Percentiles rank a stretch among this genome's conserved stretches.
Evolutionary conservation across 2,113 vertebrate genomes (phyloP).

Genomic region (Clarias magur): DNA sequence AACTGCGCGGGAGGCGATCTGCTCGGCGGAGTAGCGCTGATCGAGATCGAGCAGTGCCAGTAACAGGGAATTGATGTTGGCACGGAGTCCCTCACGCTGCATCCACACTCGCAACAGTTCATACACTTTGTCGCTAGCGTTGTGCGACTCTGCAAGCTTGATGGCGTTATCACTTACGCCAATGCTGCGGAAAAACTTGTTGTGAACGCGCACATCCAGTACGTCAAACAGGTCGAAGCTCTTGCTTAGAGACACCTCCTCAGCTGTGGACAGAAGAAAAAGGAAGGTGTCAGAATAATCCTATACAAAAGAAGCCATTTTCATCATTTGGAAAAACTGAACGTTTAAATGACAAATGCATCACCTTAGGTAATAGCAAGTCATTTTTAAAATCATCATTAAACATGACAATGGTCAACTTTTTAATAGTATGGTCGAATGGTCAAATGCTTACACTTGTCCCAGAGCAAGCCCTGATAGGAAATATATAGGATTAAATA

Average conservation of each 20-base stretch:
- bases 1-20: slow-evolving; percentile 69
- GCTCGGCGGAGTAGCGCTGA: slow-evolving; percentile 74
- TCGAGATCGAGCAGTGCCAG: slow-evolving; percentile 70
- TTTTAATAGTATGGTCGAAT: not conserved
- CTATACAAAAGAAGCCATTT: not conserved
- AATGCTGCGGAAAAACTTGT: slow-evolving; percentile 76
- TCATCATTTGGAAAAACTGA: not conserved
- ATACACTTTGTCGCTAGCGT: slow-evolving; percentile 72
- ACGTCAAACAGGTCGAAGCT: slow-evolving; percentile 76
- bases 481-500: too few relatives aligned
- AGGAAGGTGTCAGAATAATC: not conserved
- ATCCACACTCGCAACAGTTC: slow-evolving; percentile 77
- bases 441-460: not conserved
- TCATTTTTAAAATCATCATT: not conserved
- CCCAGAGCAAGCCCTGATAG: too few relatives aligned
- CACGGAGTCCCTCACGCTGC: slow-evolving; percentile 75
- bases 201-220: slow-evolving; percentile 74
- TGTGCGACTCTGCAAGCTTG: slow-evolving; percentile 65
- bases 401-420: not conserved
- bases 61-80: slow-evolving; percentile 75
- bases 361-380: not conserved
- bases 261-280: slow-evolving; percentile 56
- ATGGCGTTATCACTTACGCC: slow-evolving; percentile 76
- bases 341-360: not conserved
- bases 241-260: slow-evolving; percentile 73